Percentiles rank a stretch among this genome's conserved stretches.
Conservation (phyloP, 2,113 vertebrate species). For the Poecile atricapillus region DNA sequence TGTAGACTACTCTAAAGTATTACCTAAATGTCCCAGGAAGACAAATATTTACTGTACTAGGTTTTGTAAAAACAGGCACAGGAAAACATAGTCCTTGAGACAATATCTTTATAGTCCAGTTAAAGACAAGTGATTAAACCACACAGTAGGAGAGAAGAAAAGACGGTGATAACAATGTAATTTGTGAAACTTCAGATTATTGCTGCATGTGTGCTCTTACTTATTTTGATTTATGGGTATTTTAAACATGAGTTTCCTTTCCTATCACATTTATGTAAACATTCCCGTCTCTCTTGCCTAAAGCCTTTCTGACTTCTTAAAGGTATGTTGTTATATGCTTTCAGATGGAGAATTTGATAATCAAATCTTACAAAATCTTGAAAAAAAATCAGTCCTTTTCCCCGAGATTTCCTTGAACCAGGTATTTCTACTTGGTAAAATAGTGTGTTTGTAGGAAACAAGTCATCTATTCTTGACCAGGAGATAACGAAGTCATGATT, state of each 20-base stretch:
- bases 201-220: background rate
- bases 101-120: background rate
- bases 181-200: conserved; percentile 21
- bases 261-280: background rate
- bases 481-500: background rate
- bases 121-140: conserved; percentile 33
- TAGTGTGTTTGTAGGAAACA: background rate
- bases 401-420: background rate
- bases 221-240: conserved; percentile 10
- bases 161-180: background rate
- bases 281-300: background rate
- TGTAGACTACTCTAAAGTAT: background rate
- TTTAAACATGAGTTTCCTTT: background rate
- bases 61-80: background rate
- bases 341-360: background rate
- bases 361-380: background rate
- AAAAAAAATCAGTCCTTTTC: background rate
- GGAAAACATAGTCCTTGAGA: background rate
- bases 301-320: background rate
- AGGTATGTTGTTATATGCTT: background rate
- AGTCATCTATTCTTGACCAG: background rate
- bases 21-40: background rate
- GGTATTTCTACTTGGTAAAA: background rate
- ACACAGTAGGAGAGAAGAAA: background rate
- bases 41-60: background rate